A percentile compares a stretch with the other conserved stretches of the same genome.
Conservation (phyloP, 1,140 invertebrate species). For the Steinernema feltiae region DNA sequence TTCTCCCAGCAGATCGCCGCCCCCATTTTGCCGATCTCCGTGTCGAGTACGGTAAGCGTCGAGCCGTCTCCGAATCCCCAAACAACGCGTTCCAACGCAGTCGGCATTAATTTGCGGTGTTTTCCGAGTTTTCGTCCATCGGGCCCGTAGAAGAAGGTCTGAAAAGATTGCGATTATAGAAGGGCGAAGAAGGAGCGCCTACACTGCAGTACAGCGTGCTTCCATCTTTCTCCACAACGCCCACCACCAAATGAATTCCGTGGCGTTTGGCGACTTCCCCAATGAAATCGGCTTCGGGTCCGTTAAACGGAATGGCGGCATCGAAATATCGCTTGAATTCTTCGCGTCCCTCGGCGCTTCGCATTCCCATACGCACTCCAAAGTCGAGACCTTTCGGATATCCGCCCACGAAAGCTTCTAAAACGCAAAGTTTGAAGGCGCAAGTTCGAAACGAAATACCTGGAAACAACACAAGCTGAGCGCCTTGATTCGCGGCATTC, state of each 20-base stretch:
- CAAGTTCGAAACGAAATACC: conserved; percentile 22
- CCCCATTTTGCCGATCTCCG: conserved; percentile 49
- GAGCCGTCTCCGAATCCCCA: conserved; percentile 57
- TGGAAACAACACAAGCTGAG: conserved; percentile 46
- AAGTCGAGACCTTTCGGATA: conserved; percentile 49
- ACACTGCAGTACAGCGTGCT: conserved; percentile 51
- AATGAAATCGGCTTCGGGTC: conserved; percentile 34
- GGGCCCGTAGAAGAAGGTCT: conserved; percentile 42
- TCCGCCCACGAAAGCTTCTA: conserved; percentile 50
- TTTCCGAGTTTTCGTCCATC: conserved; percentile 42
- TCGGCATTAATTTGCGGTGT: conserved; percentile 53
- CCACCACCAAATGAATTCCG: conserved; percentile 42
- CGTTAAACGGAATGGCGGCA: conserved; percentile 39
- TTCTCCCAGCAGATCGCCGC: conserved; percentile 58
- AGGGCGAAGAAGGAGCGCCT: not conserved
- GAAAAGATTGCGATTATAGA: conserved; percentile 16
- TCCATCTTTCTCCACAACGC: conserved; percentile 47
- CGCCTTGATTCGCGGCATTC: conserved; percentile 40
- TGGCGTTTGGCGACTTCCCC: conserved; percentile 32
- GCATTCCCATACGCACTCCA: conserved; percentile 40
- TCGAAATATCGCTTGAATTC: conserved; percentile 47
- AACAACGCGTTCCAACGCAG: conserved; percentile 49
- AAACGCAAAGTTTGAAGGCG: conserved; percentile 24
- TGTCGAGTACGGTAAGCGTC: conserved; percentile 47
- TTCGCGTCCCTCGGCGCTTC: conserved; percentile 42